These are phyloP conservation scores for Liolophura sinensis DNA, from an alignment of 1,140 invertebrate species.

Conservation along the genomic window DNA sequence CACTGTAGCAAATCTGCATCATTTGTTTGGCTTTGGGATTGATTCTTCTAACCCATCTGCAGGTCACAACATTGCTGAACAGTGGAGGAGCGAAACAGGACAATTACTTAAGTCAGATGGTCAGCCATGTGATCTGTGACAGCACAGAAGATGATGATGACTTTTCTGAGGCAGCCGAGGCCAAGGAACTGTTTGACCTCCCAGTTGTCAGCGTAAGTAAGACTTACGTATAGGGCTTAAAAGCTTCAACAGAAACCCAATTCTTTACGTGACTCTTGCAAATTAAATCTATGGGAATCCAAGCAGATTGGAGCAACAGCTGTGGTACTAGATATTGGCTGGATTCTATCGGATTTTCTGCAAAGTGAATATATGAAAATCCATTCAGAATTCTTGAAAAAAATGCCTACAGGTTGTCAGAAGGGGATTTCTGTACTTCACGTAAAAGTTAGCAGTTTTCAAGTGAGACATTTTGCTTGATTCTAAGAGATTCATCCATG, in stretches of 20 bases:
- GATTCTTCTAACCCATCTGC: constrained; percentile 13
- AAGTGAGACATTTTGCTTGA: too few relatives aligned
- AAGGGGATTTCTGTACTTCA: too few relatives aligned
- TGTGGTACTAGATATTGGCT: too few relatives aligned
- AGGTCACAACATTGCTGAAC: constrained; percentile 78
- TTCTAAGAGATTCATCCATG: too few relatives aligned
- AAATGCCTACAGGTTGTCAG: too few relatives aligned
- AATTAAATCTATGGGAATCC: background rate
- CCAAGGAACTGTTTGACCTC: constrained; percentile 87
- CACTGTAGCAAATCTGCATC: too few relatives aligned
- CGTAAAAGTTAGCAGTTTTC: too few relatives aligned
- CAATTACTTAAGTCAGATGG: constrained; percentile 83
- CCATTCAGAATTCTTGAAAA: too few relatives aligned
- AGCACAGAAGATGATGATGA: constrained; percentile 71
- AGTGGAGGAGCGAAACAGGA: constrained; percentile 81
- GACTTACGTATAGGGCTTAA: background rate
- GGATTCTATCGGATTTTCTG: too few relatives aligned
- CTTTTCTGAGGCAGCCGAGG: constrained; percentile 72
- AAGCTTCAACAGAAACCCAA: background rate
- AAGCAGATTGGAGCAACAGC: too few relatives aligned
- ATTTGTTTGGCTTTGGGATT: background rate
- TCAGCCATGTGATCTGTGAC: constrained; percentile 86
- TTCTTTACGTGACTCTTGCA: background rate
- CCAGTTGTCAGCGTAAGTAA: constrained; percentile 77
- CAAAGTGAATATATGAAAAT: too few relatives aligned